Base-by-base conservation (phyloP, 2,113 vertebrate species). In the Pimephales promelas region DNA sequence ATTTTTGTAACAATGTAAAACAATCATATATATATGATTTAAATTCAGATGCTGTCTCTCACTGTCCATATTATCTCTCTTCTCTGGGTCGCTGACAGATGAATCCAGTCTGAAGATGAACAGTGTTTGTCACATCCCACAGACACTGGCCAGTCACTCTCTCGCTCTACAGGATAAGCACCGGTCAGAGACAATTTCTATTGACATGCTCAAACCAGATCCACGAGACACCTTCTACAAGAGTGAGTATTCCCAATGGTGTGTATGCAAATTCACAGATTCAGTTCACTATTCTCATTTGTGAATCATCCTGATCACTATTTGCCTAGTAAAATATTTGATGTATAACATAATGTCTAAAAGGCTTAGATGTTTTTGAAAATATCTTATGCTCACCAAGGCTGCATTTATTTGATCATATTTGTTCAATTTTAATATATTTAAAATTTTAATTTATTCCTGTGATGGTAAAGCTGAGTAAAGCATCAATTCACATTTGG, bases 31-130 rank as follows among this genome's bases (percentile, higher is more conserved):
- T n/a, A n/a, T n/a, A n/a, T n/a, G 54, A 77, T 77, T 56, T 34
- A 77, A 56, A 77, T 57, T 77, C 54, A 36, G 31, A 40, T 24
- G 18, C 28, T 74, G 52, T 59, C 54, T 77, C 74, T 59, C 74
- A 24, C 26, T 24, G 28, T 59, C 49, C 14, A 28, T 57, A 28
- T 73, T 73, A 18, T 56, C 81, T 83, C 49, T 31, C 52, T 59
- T 72, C 45, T 28, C 7, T 85, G 22, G 61, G 52, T 74, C 34
- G 83, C 18, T 73, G 43, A 52, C 84, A 99, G 98, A 99, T 0
- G 98, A 99, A 84, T 95, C 97, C 0, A 83, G 86, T 76, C 91
- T 97, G 91, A 99, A 97, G 95, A 99, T 99, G 98, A 98, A 98
- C 92, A 94, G 95, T 0, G 96, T 99, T 84, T 94, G 94, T 43